These are phyloP conservation scores for Rhopalosiphum nymphaeae DNA, from an alignment of 2,888 invertebrate genomes.

Conservation along the genomic window DNA sequence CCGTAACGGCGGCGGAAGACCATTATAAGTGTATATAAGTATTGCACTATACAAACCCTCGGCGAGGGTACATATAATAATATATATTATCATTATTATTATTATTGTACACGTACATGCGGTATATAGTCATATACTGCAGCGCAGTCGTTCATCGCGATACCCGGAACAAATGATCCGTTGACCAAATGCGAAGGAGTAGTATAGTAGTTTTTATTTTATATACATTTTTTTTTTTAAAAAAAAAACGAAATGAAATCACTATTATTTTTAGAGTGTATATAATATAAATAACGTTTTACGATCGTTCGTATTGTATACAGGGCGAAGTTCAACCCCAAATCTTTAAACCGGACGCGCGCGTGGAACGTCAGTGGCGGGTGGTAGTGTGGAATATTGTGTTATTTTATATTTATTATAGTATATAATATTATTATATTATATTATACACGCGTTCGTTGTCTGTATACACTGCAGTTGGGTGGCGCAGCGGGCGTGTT, in stretches of 20 bases:
- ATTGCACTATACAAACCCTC: not conserved
- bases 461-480: not conserved
- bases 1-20: slow-evolving; percentile 21
- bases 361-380: not conserved
- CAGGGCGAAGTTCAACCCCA: slow-evolving; percentile 50
- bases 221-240: not conserved
- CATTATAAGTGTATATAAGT: slow-evolving; percentile 47
- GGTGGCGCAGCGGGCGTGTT: not conserved
- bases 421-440: not conserved
- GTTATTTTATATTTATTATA: not conserved
- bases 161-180: slow-evolving; percentile 61
- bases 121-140: not conserved
- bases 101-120: not conserved
- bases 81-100: slow-evolving; percentile 28
- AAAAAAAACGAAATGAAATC: slow-evolving; percentile 29
- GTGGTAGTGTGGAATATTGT: not conserved
- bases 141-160: not conserved
- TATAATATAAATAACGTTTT: slow-evolving; percentile 63
- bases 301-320: slow-evolving; percentile 21
- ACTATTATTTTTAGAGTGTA: slow-evolving; percentile 59
- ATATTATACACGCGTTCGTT: not conserved
- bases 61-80: not conserved
- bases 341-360: slow-evolving; percentile 50
- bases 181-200: slow-evolving; percentile 28
- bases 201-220: too few relatives aligned